A percentile compares a stretch with the other conserved stretches of the same genome.
These are phyloP conservation scores for Acronicta aceris DNA, from an alignment of 2,888 invertebrate genomes.

Conservation along the genomic window DNA sequence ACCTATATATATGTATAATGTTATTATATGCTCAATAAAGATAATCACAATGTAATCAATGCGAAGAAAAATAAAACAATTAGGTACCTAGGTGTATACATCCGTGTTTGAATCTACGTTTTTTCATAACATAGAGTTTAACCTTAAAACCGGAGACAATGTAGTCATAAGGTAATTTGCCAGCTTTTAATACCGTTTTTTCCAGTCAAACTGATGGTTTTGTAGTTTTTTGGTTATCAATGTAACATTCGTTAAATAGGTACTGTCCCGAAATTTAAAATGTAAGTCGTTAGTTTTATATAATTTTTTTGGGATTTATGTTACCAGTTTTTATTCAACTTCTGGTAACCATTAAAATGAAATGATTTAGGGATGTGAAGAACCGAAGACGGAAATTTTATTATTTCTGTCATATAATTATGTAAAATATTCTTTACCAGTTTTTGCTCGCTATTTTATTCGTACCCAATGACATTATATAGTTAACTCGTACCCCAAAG, in stretches of 20 bases:
- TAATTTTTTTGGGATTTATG: neutral
- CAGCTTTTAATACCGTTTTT: slow-evolving; percentile 37
- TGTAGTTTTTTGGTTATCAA: slow-evolving; percentile 27
- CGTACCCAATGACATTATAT: too few relatives aligned
- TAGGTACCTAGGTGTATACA: slow-evolving; percentile 15
- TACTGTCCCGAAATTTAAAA: neutral
- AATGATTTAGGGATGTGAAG: too few relatives aligned
- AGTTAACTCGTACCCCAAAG: too few relatives aligned
- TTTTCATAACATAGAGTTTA: slow-evolving; percentile 25
- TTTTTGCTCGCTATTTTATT: too few relatives aligned
- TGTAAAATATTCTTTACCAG: too few relatives aligned
- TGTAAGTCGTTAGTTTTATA: neutral
- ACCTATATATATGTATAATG: neutral
- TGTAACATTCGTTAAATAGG: slow-evolving; percentile 7
- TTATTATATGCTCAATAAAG: neutral
- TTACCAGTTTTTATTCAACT: neutral
- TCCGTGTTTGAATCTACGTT: slow-evolving; percentile 48
- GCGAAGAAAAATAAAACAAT: slow-evolving; percentile 20
- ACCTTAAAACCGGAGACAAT: slow-evolving; percentile 47
- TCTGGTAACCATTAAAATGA: too few relatives aligned
- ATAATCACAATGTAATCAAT: slow-evolving; percentile 15
- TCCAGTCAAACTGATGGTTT: slow-evolving; percentile 20
- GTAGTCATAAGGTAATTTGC: slow-evolving; percentile 44
- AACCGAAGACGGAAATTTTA: too few relatives aligned
- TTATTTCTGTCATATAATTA: too few relatives aligned